Percentiles rank a stretch among this genome's conserved stretches.
Evolutionary conservation across 2,888 invertebrate species (phyloP).

Genomic region (Sinohyriopsis cumingii): DNA sequence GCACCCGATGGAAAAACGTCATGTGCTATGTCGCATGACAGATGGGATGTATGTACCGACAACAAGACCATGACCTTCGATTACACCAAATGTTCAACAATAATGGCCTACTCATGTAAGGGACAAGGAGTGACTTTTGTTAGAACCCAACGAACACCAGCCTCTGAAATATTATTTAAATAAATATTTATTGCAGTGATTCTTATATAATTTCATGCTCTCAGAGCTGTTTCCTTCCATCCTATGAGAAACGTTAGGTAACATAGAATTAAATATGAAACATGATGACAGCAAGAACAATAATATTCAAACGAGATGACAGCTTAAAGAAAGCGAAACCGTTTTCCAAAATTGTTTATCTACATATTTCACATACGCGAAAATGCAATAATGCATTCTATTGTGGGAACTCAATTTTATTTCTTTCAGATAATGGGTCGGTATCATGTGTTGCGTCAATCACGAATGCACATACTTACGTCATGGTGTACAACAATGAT

Average conservation of each 20-base stretch:
- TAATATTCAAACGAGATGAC: too few species aligned
- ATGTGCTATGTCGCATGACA: slow-evolving; percentile 16
- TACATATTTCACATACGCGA: not conserved
- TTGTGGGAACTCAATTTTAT: not conserved
- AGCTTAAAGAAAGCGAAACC: too few species aligned
- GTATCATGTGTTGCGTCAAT: slow-evolving; percentile 19
- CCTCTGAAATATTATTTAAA: too few species aligned
- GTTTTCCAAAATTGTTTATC: too few species aligned
- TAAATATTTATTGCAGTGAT: too few species aligned
- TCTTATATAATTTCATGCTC: too few species aligned
- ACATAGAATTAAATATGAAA: too few species aligned
- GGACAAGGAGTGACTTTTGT: not conserved
- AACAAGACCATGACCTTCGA: slow-evolving; percentile 21
- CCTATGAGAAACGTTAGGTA: too few species aligned
- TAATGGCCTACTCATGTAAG: slow-evolving; percentile 20
- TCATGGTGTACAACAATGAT: slow-evolving; percentile 27
- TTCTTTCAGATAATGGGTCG: slow-evolving; percentile 13
- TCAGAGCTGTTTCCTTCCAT: too few species aligned
- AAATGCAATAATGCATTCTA: not conserved
- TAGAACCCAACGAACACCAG: not conserved
- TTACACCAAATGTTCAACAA: slow-evolving; percentile 20
- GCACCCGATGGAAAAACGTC: slow-evolving; percentile 11
- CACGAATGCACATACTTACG: slow-evolving; percentile 15
- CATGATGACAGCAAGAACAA: too few species aligned
- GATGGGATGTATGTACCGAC: slow-evolving; percentile 26